Percentiles rank a stretch among this genome's conserved stretches.
Conservation (phyloP, 2,797 vertebrate species). For the Lateolabrax maculatus region DNA sequence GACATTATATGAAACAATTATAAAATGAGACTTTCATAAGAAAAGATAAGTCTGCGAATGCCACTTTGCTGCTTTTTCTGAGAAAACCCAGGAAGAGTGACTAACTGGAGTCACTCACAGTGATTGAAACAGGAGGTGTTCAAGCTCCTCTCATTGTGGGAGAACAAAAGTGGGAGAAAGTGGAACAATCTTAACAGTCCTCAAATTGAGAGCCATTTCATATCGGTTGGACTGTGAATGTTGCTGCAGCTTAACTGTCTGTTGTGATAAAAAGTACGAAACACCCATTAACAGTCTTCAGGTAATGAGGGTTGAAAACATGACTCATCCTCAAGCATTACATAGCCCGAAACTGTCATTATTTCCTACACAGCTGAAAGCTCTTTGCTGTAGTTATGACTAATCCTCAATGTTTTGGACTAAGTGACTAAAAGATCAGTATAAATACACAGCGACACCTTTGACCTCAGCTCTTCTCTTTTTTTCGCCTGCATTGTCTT, state of each 20-base stretch:
- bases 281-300: constrained; percentile 29
- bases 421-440: constrained; percentile 23
- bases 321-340: constrained; percentile 47
- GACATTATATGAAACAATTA: constrained; percentile 43
- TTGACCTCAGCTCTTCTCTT: neutral
- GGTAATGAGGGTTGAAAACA: constrained; percentile 46
- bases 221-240: neutral
- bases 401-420: constrained; percentile 42
- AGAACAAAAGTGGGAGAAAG: constrained; percentile 11
- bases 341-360: constrained; percentile 33
- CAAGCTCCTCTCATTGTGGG: neutral
- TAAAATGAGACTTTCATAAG: constrained; percentile 13
- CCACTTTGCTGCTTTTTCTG: neutral
- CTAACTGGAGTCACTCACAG: constrained; percentile 3
- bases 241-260: constrained; percentile 10
- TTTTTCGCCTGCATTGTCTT: neutral
- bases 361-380: constrained; percentile 45
- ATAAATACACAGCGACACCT: neutral
- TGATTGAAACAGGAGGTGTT: constrained; percentile 9
- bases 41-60: constrained; percentile 1
- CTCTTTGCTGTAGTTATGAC: constrained; percentile 40
- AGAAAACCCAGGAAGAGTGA: constrained; percentile 2
- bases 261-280: constrained; percentile 25
- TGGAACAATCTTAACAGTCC: neutral
- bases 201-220: constrained; percentile 19